Evolutionary conservation across 2,113 vertebrate genomes (phyloP).

Genomic region (Neogale vison): DNA sequence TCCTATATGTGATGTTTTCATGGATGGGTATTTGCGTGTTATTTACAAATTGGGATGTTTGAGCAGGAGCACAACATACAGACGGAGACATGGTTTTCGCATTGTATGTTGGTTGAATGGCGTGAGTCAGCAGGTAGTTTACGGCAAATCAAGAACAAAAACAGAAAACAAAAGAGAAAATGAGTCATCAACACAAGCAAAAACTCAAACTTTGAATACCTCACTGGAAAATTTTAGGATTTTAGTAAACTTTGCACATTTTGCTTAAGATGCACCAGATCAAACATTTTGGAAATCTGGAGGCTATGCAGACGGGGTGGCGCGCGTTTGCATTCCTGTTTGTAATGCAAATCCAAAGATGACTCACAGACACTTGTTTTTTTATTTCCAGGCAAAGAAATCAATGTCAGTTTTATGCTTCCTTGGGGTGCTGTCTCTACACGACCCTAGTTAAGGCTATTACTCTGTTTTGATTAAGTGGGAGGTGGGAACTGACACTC

Average conservation of each 20-base stretch:
- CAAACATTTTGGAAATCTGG: conserved; percentile 66
- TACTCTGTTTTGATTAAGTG: neutral
- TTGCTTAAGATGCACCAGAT: conserved; percentile 70
- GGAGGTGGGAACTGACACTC: conserved; percentile 77
- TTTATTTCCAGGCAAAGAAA: conserved; percentile 85
- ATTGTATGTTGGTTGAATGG: conserved; percentile 90
- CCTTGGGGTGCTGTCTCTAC: neutral
- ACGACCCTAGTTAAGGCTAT: neutral
- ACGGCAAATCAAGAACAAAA: conserved; percentile 85
- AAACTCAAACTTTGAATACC: conserved; percentile 81
- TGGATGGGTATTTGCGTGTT: conserved; percentile 86
- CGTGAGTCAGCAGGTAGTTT: conserved; percentile 89
- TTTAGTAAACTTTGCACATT: conserved; percentile 61
- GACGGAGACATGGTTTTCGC: conserved; percentile 89
- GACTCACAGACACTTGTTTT: conserved; percentile 81
- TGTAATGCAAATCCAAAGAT: conserved; percentile 85
- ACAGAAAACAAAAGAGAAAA: conserved; percentile 89
- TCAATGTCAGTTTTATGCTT: conserved; percentile 79
- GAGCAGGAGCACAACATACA: conserved; percentile 87
- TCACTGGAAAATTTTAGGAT: conserved; percentile 68
- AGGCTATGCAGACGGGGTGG: conserved; percentile 76
- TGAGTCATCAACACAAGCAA: conserved; percentile 87
- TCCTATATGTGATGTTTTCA: conserved; percentile 91
- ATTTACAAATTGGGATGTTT: conserved; percentile 82
- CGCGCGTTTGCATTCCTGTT: conserved; percentile 84